Conservation (phyloP, 2,888 invertebrate species). For the Lissocephala sabroskyi region DNA sequence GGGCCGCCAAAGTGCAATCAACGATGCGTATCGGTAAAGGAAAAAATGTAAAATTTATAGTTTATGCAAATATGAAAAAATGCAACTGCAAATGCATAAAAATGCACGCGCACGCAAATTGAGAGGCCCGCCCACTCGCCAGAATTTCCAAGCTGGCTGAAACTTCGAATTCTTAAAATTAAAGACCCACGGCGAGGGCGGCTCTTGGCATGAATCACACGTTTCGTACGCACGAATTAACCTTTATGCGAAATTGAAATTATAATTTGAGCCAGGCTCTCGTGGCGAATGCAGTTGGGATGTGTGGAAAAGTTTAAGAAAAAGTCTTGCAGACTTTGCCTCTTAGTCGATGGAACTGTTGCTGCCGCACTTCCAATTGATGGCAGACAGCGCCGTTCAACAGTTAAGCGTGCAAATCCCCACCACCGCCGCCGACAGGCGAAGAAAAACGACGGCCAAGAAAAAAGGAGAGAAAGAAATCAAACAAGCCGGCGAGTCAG, state of each 20-base stretch:
- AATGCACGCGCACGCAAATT: conserved; percentile 65
- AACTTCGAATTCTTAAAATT: too few relatives aligned
- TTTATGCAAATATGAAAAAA: conserved; percentile 67
- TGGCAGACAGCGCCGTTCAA: conserved; percentile 27
- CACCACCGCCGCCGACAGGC: background rate
- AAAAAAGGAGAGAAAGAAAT: conserved; percentile 6
- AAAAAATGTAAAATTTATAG: conserved; percentile 60
- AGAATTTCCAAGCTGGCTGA: background rate
- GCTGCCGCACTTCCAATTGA: conserved; percentile 3
- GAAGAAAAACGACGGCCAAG: conserved; percentile 19
- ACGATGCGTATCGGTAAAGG: conserved; percentile 64
- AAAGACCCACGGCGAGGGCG: background rate
- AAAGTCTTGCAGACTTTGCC: too few relatives aligned
- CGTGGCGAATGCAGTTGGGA: conserved; percentile 10
- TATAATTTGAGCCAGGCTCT: conserved; percentile 62
- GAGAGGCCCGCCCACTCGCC: conserved; percentile 22
- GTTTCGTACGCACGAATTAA: conserved; percentile 71
- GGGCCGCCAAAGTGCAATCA: conserved; percentile 40
- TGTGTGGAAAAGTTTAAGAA: background rate
- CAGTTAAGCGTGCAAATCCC: conserved; percentile 23
- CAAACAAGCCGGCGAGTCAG: background rate
- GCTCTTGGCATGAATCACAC: conserved; percentile 68
- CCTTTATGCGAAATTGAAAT: conserved; percentile 71
- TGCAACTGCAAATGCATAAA: conserved; percentile 65
- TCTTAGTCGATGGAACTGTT: background rate